Evolutionary conservation across 2,797 vertebrate genomes (phyloP).

Genomic region (Dallia pectoralis): DNA sequence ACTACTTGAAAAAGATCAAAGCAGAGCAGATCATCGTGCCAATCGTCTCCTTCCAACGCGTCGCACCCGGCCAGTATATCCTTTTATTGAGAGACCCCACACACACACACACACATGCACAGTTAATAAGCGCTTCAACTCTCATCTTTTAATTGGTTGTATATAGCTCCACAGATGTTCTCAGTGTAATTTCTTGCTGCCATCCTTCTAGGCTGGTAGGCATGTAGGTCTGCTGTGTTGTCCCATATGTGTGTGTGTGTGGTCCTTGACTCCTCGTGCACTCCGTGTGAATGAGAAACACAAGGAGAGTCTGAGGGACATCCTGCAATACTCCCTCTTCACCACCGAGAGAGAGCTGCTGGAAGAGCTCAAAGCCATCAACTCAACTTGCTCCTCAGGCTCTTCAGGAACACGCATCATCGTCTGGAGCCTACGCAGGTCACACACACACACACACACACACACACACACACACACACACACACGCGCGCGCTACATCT

Average conservation of each 20-base stretch:
- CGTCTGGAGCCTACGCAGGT: conserved; percentile 93
- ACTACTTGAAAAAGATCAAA: conserved; percentile 78
- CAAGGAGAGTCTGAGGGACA: conserved; percentile 80
- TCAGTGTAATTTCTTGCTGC: neutral
- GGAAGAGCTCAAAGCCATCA: conserved; percentile 79
- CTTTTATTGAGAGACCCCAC: conserved; percentile 57
- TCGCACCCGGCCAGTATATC: conserved; percentile 78
- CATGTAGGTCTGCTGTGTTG: neutral
- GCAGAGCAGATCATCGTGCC: conserved; percentile 87
- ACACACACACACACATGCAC: neutral
- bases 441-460: neutral
- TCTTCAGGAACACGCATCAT: conserved; percentile 90
- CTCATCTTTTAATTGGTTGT: neutral
- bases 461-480: too few relatives aligned
- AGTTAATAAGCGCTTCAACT: too few relatives aligned
- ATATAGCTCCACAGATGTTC: neutral
- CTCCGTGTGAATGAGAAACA: conserved; percentile 60
- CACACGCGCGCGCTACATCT: too few relatives aligned
- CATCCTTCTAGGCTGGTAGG: neutral
- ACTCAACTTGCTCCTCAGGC: conserved; percentile 22
- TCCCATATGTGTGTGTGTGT: conserved; percentile 8
- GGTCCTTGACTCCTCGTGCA: conserved; percentile 58
- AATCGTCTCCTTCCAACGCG: conserved; percentile 76
- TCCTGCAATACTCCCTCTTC: conserved; percentile 83
- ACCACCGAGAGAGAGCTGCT: conserved; percentile 75